Evolutionary conservation across 2,797 vertebrate genomes (phyloP), one percentile per base, ranked within the genome.

Genomic region (Discoglossus pictus): DNA sequence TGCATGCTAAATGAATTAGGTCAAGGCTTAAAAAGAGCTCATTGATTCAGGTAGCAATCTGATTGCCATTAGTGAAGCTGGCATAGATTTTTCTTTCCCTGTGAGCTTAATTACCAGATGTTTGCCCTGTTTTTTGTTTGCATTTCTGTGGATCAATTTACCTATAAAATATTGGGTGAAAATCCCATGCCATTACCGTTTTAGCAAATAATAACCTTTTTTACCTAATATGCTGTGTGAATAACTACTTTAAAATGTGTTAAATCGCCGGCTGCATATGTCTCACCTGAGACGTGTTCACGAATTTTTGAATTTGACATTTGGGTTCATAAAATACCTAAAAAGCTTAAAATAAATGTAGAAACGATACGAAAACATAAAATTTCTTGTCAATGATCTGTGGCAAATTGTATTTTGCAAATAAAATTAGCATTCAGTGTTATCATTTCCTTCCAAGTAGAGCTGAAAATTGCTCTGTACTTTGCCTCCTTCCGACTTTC

Each of bases 391-490:
- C 7, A 34, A 34, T 51, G 25, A n/a, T 15, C 21, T n/a, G 16
- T 16, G 9, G 35, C 15, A 13, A 17, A 38, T 47, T 24, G 15
- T 27, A 24, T 51, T 24, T 60, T 43, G 36, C 9, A 36, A 59
- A 44, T 53, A 36, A 12, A 44, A 20, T 27, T 15, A 38, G 6
- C 17, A 40, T 21, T 24, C 15, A 3, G 4, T 34, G 42, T 48
- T 61, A 54, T 69, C 50, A 55, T 62, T 55, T 69, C 23, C 34
- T 56, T 40, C 47, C 15, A 54, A 61, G 21, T 38, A 23, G 48
- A 61, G 51, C 51, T 34, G 34, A 70, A 70, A 70, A 70, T 70
- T 70, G 51, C 16, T 62, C 34, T 40, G 40, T 69, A 40, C 44
- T 68, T 62, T 50, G 23, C 67, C 35, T 46, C 55, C 47, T 61